These are phyloP conservation scores for Cydia splendana DNA, from an alignment of 1,140 invertebrate genomes.

Conservation along the genomic window DNA sequence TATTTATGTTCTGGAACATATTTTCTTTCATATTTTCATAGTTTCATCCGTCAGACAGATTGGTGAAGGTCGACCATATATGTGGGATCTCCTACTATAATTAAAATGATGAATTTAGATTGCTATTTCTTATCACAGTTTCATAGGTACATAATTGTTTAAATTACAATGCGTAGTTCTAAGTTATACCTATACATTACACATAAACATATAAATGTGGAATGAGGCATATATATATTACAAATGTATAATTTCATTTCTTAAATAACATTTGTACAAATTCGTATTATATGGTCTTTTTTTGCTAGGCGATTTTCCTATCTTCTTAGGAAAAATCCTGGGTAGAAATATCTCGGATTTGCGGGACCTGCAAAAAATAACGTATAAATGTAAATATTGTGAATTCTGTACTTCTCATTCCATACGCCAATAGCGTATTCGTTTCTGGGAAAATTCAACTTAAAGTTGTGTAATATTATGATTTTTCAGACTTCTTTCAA, in stretches of 20 bases:
- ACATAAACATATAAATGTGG: conserved; percentile 1
- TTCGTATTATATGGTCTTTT: conserved; percentile 11
- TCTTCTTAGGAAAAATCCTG: conserved; percentile 63
- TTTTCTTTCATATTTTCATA: no score
- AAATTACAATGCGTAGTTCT: background rate
- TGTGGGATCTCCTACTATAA: no score
- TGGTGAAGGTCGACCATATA: no score
- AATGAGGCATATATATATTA: conserved; percentile 9
- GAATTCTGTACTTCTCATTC: no score
- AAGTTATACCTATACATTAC: background rate
- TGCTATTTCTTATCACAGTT: conserved; percentile 33
- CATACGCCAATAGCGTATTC: background rate
- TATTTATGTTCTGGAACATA: no score
- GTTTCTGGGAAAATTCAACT: background rate
- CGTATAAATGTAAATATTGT: conserved; percentile 18
- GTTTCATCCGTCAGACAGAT: no score
- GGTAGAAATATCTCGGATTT: conserved; percentile 61
- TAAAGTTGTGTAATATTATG: no score
- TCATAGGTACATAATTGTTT: conserved; percentile 14
- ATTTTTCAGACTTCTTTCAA: no score
- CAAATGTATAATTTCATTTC: conserved; percentile 24
- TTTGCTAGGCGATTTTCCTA: conserved; percentile 38
- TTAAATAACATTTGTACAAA: conserved; percentile 31
- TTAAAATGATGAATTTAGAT: conserved; percentile 19
- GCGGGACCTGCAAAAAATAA: conserved; percentile 58